phyloP scores from a whole-genome alignment of 2,797 vertebrate species.

The Phalanger gymnotis region DNA sequence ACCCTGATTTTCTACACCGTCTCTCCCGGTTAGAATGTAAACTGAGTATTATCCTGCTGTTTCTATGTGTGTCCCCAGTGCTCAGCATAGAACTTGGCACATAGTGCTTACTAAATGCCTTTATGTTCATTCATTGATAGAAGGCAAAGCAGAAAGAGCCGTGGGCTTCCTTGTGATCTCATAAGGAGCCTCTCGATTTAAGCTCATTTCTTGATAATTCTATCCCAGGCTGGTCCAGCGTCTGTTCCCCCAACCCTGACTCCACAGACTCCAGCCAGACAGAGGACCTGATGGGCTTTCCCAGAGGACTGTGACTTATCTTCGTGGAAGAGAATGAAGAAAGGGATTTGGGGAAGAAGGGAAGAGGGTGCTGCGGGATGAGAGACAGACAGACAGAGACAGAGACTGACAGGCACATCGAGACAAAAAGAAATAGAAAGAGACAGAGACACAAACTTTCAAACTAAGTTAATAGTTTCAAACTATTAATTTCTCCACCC shows the following conservation, averaged over 20 bases:
- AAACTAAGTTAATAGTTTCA: too few relatives aligned
- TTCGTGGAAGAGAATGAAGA: not conserved
- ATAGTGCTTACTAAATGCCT: not conserved
- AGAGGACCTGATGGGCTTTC: constrained; percentile 8
- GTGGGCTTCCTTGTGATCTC: not conserved
- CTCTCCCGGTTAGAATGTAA: not conserved
- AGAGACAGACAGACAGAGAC: not conserved
- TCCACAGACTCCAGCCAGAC: constrained; percentile 45
- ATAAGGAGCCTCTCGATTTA: not conserved
- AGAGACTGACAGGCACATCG: too few relatives aligned
- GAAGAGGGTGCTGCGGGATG: not conserved
- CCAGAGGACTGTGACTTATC: not conserved
- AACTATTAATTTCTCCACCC: too few relatives aligned
- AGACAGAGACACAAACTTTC: not conserved
- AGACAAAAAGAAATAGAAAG: too few relatives aligned
- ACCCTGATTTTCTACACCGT: not conserved
- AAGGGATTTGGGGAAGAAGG: not conserved
- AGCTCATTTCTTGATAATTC: not conserved
- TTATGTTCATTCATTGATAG: not conserved
- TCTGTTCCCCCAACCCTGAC: not conserved
- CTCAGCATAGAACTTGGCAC: too few relatives aligned
- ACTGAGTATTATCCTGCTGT: not conserved
- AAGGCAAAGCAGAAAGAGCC: not conserved
- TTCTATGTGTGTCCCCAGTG: not conserved
- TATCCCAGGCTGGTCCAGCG: not conserved